A percentile compares a stretch with the other conserved stretches of the same genome.
phyloP scores from a whole-genome alignment of 2,888 invertebrate genomes.

The Drosophila paranaensis region DNA sequence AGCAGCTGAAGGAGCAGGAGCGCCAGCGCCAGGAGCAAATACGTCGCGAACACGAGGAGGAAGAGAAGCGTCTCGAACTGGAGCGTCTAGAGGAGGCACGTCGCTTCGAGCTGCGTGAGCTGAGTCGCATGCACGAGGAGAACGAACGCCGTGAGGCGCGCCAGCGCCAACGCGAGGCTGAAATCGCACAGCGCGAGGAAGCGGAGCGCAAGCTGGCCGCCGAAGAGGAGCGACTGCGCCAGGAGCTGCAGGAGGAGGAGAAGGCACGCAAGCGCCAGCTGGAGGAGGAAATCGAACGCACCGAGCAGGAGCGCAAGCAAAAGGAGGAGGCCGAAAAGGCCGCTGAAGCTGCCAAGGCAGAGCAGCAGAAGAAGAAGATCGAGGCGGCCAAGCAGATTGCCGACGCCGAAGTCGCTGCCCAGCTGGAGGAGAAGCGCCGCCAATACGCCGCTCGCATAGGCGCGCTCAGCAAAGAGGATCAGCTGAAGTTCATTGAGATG shows the following conservation, averaged over 20 bases:
- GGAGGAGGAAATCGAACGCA: slow-evolving; percentile 67
- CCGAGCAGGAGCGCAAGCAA: slow-evolving; percentile 71
- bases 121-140: slow-evolving; percentile 78
- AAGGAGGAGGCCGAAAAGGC: slow-evolving; percentile 68
- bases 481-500: slow-evolving; percentile 77
- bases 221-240: slow-evolving; percentile 78
- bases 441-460: slow-evolving; percentile 77
- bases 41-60: slow-evolving; percentile 77
- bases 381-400: slow-evolving; percentile 63
- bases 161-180: slow-evolving; percentile 78
- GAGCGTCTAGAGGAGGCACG: slow-evolving; percentile 72
- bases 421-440: slow-evolving; percentile 65
- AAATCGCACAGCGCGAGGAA: slow-evolving; percentile 75
- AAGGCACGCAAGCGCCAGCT: slow-evolving; percentile 60
- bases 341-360: slow-evolving; percentile 56
- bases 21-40: slow-evolving; percentile 72
- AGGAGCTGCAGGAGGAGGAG: slow-evolving; percentile 73
- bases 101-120: slow-evolving; percentile 75
- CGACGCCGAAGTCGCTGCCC: slow-evolving; percentile 59
- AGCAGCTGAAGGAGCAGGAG: slow-evolving; percentile 72
- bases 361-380: slow-evolving; percentile 58
- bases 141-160: slow-evolving; percentile 70
- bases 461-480: slow-evolving; percentile 80
- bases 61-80: slow-evolving; percentile 76
- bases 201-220: slow-evolving; percentile 70